phyloP scores from a whole-genome alignment of 2,797 vertebrate species.

The Anabas testudineus region DNA sequence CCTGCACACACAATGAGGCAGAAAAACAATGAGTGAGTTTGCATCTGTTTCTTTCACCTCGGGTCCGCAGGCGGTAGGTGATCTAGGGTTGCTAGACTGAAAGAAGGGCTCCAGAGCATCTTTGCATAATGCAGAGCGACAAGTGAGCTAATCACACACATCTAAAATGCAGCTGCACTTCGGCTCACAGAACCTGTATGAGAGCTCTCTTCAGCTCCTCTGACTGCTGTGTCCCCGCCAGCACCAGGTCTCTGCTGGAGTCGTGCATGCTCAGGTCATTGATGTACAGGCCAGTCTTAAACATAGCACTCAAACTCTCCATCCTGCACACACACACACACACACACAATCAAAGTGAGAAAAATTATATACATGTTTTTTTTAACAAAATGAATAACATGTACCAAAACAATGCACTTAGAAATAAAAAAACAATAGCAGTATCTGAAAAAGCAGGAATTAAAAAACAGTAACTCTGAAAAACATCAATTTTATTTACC shows the following conservation, averaged over 20 bases:
- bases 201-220: constrained; percentile 86
- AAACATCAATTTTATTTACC: constrained; percentile 16
- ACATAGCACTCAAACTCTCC: constrained; percentile 86
- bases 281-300: constrained; percentile 84
- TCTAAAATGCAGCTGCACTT: constrained; percentile 30
- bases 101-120: constrained; percentile 25
- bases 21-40: constrained; percentile 17
- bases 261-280: constrained; percentile 88
- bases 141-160: constrained; percentile 31
- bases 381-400: background rate
- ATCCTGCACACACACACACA: constrained; percentile 74
- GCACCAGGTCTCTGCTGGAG: constrained; percentile 85
- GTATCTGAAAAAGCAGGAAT: background rate
- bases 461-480: background rate
- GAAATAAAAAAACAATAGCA: too few species aligned
- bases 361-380: too few species aligned
- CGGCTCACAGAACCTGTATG: constrained; percentile 79
- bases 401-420: background rate
- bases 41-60: constrained; percentile 2
- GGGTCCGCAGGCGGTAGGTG: constrained; percentile 2
- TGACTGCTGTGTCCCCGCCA: constrained; percentile 85
- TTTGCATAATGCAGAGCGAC: constrained; percentile 43
- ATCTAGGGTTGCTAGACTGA: constrained; percentile 3
- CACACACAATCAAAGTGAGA: constrained; percentile 1
- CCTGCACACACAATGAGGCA: constrained; percentile 61